Percentiles rank a stretch among this genome's conserved stretches.
Evolutionary conservation across 2,888 invertebrate genomes (phyloP).

Genomic region (Meghimatium bilineatum): DNA sequence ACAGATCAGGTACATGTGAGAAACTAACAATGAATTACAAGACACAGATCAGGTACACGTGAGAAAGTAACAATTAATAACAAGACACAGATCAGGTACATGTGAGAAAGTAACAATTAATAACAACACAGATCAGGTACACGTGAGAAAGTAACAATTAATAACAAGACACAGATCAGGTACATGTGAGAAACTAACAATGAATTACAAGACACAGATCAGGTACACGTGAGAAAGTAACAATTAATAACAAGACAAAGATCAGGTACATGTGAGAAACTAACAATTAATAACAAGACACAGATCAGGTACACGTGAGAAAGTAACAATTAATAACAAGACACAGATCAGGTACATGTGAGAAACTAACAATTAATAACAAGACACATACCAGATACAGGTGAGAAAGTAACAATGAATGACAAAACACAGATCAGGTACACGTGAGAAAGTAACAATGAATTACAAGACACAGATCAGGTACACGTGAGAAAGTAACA

Average conservation of each 20-base stretch:
- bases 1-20: neutral
- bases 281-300: neutral
- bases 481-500: neutral
- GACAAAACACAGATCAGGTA: neutral
- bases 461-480: neutral
- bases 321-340: neutral
- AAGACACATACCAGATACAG: neutral
- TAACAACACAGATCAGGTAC: neutral
- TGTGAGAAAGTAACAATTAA: neutral
- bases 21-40: neutral
- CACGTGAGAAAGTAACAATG: neutral
- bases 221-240: neutral
- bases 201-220: neutral
- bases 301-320: neutral
- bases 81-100: neutral
- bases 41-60: neutral
- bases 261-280: neutral
- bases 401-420: neutral
- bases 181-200: neutral
- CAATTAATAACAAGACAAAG: neutral
- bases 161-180: neutral
- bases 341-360: neutral
- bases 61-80: neutral
- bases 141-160: neutral
- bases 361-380: neutral